Evolutionary conservation across 2,888 invertebrate genomes (phyloP).

Genomic region (Trichopoda pennipes): DNA sequence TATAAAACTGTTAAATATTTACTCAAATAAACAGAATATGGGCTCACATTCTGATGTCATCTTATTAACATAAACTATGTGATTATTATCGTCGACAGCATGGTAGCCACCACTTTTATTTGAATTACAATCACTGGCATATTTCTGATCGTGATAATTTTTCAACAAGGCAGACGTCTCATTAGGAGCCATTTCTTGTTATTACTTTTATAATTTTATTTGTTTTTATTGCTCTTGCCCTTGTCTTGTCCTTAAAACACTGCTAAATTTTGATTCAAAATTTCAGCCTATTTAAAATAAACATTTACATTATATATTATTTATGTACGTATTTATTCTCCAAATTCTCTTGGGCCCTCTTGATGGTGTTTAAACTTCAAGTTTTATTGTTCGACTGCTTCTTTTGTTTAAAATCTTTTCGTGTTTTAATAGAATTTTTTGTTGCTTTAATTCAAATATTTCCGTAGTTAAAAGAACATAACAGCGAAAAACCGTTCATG

Average conservation of each 20-base stretch:
- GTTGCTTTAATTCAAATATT: conserved; percentile 37
- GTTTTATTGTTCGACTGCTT: conserved; percentile 56
- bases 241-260: conserved; percentile 60
- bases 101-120: conserved; percentile 47
- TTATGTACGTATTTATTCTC: conserved; percentile 1
- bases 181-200: conserved; percentile 73
- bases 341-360: neutral
- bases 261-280: conserved; percentile 45
- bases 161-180: conserved; percentile 74
- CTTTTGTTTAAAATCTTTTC: conserved; percentile 29
- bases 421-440: conserved; percentile 45
- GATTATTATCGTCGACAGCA: conserved; percentile 58
- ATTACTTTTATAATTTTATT: conserved; percentile 48
- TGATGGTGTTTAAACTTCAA: conserved; percentile 39
- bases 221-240: conserved; percentile 58
- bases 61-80: conserved; percentile 73
- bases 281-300: conserved; percentile 58
- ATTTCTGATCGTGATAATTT: conserved; percentile 62
- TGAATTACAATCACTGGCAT: conserved; percentile 41
- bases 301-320: conserved; percentile 53
- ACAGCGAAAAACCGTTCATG: conserved; percentile 10
- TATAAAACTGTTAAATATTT: conserved; percentile 70
- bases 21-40: conserved; percentile 74
- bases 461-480: conserved; percentile 35
- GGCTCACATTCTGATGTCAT: conserved; percentile 74